Base-by-base conservation (phyloP, 2,888 invertebrate species). In the Quadriops clusia region DNA sequence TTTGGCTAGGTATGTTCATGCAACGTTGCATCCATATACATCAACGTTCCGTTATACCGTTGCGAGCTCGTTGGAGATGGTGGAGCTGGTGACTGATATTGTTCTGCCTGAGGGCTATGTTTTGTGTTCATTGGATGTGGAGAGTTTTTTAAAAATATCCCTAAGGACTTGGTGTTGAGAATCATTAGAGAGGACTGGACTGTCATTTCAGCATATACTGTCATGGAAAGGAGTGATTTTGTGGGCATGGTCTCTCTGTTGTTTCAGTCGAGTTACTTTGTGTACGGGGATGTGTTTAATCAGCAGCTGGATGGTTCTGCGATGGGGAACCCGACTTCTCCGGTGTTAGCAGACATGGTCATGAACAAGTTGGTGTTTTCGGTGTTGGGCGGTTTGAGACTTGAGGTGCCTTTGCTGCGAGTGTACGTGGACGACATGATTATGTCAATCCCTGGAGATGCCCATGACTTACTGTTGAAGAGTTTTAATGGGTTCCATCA, bases 401-500 rank as follows among this genome's bases (percentile, higher is more conserved):
- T n/a, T n/a, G n/a, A n/a, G n/a, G n/a, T n/a, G n/a, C n/a, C n/a
- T n/a, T n/a, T n/a, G n/a, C n/a, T n/a, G n/a, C n/a, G n/a, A n/a
- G n/a, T n/a, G n/a, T 18, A 18, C 18, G 18, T 18, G n/a, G 18
- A 18, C n/a, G 18, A 18, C 18, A 18, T 18, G n/a, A n/a, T n/a
- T n/a, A n/a, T n/a, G n/a, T n/a, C n/a, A n/a, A n/a, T n/a, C n/a
- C n/a, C n/a, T n/a, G n/a, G n/a, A n/a, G n/a, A n/a, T n/a, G n/a
- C n/a, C n/a, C n/a, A n/a, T n/a, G n/a, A n/a, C n/a, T n/a, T n/a
- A n/a, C n/a, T n/a, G n/a, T n/a, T n/a, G n/a, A n/a, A n/a, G n/a
- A n/a, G n/a, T n/a, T n/a, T n/a, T n/a, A n/a, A n/a, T n/a, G n/a
- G n/a, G n/a, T n/a, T n/a, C n/a, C n/a, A n/a, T n/a, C n/a, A n/a